Percentiles rank a stretch among this genome's conserved stretches.
phyloP scores from a whole-genome alignment of 2,888 invertebrate genomes.

The Scaptomyza flava region DNA sequence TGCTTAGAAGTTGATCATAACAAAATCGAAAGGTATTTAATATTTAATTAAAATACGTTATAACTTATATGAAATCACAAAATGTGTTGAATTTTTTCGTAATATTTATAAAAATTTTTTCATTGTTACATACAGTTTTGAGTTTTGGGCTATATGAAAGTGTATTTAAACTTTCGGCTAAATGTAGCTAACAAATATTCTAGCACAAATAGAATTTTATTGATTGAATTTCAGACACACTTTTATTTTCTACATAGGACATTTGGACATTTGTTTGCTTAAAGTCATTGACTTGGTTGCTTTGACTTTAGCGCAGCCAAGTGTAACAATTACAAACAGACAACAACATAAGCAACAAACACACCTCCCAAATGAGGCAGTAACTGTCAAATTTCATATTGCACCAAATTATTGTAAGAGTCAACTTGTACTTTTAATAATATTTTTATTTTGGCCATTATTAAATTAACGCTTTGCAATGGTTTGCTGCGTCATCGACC shows the following conservation, averaged over 20 bases:
- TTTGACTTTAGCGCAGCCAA: constrained; percentile 75
- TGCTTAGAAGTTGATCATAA: not conserved
- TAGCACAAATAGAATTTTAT: constrained; percentile 11
- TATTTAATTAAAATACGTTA: constrained; percentile 6
- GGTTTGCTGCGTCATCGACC: constrained; percentile 67
- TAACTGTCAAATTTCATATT: constrained; percentile 55
- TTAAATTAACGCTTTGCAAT: constrained; percentile 69
- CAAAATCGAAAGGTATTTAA: constrained; percentile 3
- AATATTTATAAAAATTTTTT: not conserved
- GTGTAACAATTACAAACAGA: constrained; percentile 63
- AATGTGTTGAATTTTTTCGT: not conserved
- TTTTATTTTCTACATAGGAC: constrained; percentile 33
- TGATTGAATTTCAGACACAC: constrained; percentile 24
- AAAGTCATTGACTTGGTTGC: constrained; percentile 74
- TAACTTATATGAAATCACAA: not conserved
- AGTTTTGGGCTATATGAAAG: not conserved
- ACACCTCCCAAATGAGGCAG: constrained; percentile 39
- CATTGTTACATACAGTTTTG: not conserved
- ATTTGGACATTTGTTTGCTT: constrained; percentile 44
- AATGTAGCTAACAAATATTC: constrained; percentile 3
- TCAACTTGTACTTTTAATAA: constrained; percentile 26
- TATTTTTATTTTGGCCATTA: constrained; percentile 64
- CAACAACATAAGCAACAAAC: constrained; percentile 33
- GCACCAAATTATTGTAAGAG: constrained; percentile 64
- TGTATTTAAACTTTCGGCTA: not conserved